Evolutionary conservation across 2,888 invertebrate genomes (phyloP).

Genomic region (Malthinus flaveolus): DNA sequence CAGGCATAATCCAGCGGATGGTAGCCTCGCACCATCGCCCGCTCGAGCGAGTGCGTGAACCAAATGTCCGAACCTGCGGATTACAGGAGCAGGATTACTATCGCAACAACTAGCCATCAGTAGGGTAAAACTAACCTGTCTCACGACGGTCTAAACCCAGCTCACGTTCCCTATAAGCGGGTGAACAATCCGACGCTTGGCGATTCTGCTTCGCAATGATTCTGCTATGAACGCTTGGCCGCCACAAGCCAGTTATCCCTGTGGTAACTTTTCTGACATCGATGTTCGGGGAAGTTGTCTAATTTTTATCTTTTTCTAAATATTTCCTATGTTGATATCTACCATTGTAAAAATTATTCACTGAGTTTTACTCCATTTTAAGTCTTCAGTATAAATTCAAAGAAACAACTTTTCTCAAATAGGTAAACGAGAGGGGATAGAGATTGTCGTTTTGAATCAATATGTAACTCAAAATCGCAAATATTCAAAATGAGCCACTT

Average conservation of each 20-base stretch:
- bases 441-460: too few species aligned
- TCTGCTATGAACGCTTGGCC: constrained; percentile 62
- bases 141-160: constrained; percentile 35
- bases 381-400: too few species aligned
- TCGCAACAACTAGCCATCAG: constrained; percentile 51
- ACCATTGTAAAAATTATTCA: too few species aligned
- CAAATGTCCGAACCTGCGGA: constrained; percentile 55
- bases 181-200: constrained; percentile 71
- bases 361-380: too few species aligned
- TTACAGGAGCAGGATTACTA: constrained; percentile 56
- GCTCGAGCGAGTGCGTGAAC: constrained; percentile 55
- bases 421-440: too few species aligned
- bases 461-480: too few species aligned
- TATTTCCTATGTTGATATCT: too few species aligned
- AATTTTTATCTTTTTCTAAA: too few species aligned
- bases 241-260: constrained; percentile 59
- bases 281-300: too few species aligned
- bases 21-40: constrained; percentile 57
- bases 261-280: constrained; percentile 75
- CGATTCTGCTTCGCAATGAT: constrained; percentile 73
- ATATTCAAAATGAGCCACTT: too few species aligned
- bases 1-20: constrained; percentile 29
- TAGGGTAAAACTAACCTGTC: constrained; percentile 62
- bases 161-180: constrained; percentile 40
- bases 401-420: too few species aligned